These are phyloP conservation scores for Monoplex corrugatus DNA, from an alignment of 2,888 invertebrate species.

Conservation along the genomic window DNA sequence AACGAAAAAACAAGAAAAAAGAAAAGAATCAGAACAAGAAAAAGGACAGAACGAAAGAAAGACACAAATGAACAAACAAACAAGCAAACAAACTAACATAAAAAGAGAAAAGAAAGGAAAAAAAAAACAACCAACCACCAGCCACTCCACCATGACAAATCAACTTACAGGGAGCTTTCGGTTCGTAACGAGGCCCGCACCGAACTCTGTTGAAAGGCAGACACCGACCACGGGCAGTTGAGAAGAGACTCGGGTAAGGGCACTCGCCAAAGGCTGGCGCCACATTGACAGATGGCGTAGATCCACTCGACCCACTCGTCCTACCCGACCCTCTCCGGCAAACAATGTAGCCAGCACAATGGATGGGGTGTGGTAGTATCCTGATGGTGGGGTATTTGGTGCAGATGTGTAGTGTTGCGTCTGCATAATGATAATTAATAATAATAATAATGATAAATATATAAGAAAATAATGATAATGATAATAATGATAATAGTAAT, in stretches of 20 bases:
- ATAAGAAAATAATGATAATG: background rate
- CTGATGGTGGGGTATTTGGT: constrained; percentile 57
- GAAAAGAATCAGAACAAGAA: background rate
- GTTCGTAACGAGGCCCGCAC: constrained; percentile 65
- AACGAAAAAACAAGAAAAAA: background rate
- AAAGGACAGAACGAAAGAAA: too few species aligned
- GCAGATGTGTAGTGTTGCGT: constrained; percentile 65
- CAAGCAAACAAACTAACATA: too few species aligned
- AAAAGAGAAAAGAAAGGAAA: too few species aligned
- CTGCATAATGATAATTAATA: constrained; percentile 51
- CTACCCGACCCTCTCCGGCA: constrained; percentile 58
- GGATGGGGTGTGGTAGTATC: constrained; percentile 62
- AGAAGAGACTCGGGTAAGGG: constrained; percentile 54
- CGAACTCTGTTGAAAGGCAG: constrained; percentile 63
- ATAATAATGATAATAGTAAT: background rate
- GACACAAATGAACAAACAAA: too few species aligned
- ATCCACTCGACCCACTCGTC: too few species aligned
- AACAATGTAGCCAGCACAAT: constrained; percentile 69
- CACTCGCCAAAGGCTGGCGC: too few species aligned
- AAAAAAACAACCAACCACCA: too few species aligned
- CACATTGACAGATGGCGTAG: too few species aligned
- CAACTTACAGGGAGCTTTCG: constrained; percentile 70
- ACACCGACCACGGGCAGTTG: constrained; percentile 56
- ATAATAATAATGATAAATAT: too few species aligned
- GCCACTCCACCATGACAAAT: too few species aligned